A percentile compares a stretch with the other conserved stretches of the same genome.
Evolutionary conservation across 2,797 vertebrate genomes (phyloP).

Genomic region (Aselliscus stoliczkanus): DNA sequence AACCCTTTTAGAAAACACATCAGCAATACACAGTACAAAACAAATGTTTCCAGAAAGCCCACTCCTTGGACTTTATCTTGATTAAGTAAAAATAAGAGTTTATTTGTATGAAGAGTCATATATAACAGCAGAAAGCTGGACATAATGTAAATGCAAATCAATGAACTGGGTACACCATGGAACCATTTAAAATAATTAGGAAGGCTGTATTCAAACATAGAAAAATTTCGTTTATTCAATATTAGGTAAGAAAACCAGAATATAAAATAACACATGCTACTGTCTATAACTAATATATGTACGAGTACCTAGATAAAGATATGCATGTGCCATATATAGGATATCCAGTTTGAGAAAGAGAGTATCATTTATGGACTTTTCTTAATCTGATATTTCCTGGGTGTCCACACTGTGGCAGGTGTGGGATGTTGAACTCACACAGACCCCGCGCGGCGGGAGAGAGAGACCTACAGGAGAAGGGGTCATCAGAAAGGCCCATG

Average conservation of each 20-base stretch:
- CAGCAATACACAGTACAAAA: neutral
- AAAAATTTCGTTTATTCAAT: neutral
- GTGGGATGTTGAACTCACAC: neutral
- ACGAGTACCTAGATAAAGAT: neutral
- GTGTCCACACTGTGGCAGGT: neutral
- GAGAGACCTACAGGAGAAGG: neutral
- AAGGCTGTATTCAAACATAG: neutral
- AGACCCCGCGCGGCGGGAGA: rapidly evolving
- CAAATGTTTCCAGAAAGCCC: neutral
- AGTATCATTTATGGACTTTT: neutral
- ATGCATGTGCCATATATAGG: too few relatives aligned
- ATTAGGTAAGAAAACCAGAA: neutral
- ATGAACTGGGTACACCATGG: too few relatives aligned
- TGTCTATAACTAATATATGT: neutral
- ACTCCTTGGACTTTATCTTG: neutral
- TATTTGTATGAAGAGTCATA: neutral
- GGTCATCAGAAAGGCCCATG: neutral
- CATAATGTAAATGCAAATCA: neutral
- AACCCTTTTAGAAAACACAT: neutral
- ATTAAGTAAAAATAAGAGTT: neutral
- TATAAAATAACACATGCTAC: neutral
- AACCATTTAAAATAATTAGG: neutral
- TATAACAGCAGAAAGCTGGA: neutral
- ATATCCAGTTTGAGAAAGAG: neutral
- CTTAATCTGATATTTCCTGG: neutral